Conservation (phyloP, 2,113 vertebrate species). For the Odocoileus virginianus region DNA sequence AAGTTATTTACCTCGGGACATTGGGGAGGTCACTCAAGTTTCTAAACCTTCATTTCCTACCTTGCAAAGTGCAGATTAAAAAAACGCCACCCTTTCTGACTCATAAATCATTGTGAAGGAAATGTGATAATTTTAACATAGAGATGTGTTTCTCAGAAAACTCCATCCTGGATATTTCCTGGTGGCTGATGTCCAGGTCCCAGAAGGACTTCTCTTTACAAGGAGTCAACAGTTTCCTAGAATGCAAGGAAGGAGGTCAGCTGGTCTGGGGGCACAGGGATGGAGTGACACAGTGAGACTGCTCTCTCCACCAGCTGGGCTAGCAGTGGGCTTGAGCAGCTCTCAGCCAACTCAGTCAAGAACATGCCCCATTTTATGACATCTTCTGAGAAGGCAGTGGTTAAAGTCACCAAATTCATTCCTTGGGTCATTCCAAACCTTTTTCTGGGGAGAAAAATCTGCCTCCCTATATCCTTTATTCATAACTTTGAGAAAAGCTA, state of each 20-base stretch:
- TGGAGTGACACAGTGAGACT: neutral
- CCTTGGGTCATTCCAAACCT: neutral
- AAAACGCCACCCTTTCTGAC: neutral
- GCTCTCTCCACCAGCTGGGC: neutral
- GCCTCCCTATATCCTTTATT: slow-evolving; percentile 50
- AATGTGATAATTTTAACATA: neutral
- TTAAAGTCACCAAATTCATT: neutral
- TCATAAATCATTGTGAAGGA: neutral
- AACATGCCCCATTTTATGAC: neutral
- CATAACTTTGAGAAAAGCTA: slow-evolving; percentile 61
- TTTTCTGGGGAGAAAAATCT: rapidly evolving
- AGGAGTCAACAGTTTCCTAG: neutral
- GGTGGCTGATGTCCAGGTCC: neutral
- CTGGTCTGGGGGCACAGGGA: neutral
- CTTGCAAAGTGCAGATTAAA: neutral
- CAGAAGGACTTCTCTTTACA: neutral
- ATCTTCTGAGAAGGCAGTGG: slow-evolving; percentile 29
- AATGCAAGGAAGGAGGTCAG: neutral
- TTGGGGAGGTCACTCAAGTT: neutral
- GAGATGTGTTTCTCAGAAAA: neutral
- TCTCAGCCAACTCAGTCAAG: neutral
- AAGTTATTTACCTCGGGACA: neutral
- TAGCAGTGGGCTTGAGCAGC: neutral
- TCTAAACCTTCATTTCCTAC: neutral
- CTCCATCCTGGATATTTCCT: neutral